A percentile compares a stretch with the other conserved stretches of the same genome.
These are phyloP conservation scores for Crenichthys baileyi DNA, from an alignment of 2,797 vertebrate genomes.

Conservation along the genomic window DNA sequence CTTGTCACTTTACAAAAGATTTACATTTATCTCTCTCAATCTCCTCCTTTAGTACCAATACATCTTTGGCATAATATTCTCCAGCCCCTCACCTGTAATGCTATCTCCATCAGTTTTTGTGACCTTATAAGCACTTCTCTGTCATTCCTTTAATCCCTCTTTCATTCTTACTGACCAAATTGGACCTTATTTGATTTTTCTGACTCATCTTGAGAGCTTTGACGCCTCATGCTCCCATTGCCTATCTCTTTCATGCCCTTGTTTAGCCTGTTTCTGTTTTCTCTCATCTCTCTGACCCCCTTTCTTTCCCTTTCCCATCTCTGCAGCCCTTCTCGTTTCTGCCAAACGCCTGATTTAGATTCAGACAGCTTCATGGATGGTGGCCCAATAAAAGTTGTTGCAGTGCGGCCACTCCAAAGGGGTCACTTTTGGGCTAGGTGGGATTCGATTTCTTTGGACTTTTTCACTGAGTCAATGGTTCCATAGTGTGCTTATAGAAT, in stretches of 20 bases:
- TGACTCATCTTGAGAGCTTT: constrained; percentile 25
- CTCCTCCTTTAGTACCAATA: background rate
- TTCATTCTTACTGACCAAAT: background rate
- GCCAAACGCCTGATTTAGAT: constrained; percentile 53
- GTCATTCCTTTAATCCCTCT: background rate
- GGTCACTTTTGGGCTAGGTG: constrained; percentile 14
- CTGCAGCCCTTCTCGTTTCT: constrained; percentile 20
- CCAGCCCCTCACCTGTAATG: background rate
- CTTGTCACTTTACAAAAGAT: background rate
- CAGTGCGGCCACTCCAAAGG: constrained; percentile 17
- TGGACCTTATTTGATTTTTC: constrained; percentile 12
- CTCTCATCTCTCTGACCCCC: constrained; percentile 22
- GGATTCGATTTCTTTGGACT: constrained; percentile 1
- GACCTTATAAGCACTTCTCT: background rate
- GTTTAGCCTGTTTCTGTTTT: constrained; percentile 13
- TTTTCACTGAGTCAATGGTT: background rate
- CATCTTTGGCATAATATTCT: background rate
- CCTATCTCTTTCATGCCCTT: constrained; percentile 13
- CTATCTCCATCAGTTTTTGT: background rate
- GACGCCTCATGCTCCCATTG: constrained; percentile 9
- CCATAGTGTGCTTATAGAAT: background rate
- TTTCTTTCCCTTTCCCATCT: constrained; percentile 32
- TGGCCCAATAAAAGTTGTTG: constrained; percentile 15
- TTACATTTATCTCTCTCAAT: background rate
- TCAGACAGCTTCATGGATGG: constrained; percentile 23